Conservation (phyloP, 2,888 invertebrate genomes). For the Balanococcus diminutus region DNA sequence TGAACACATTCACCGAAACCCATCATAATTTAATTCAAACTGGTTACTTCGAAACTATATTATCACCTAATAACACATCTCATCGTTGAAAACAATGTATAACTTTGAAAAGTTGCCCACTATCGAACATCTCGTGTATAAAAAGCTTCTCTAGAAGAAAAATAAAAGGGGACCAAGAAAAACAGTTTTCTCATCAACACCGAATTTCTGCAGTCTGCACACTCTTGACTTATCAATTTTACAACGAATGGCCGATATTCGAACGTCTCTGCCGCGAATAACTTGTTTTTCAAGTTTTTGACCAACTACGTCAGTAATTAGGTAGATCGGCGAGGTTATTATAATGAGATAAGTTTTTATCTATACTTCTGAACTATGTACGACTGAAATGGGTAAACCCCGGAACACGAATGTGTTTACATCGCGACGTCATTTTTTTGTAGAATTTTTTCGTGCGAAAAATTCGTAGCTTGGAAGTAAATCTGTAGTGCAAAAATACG, state of each 20-base stretch:
- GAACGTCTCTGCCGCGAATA: background rate
- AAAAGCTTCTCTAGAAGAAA: background rate
- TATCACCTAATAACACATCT: background rate
- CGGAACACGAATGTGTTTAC: background rate
- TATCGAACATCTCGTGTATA: background rate
- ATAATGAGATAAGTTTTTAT: background rate
- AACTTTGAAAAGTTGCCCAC: background rate
- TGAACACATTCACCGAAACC: background rate
- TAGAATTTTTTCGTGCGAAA: background rate
- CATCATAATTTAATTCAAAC: background rate
- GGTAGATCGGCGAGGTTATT: background rate
- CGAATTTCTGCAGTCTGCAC: no score
- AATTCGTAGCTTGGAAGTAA: no score
- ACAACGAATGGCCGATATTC: background rate
- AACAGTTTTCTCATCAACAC: background rate
- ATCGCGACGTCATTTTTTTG: background rate
- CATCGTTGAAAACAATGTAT: background rate
- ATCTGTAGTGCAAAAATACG: background rate
- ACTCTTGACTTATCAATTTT: background rate
- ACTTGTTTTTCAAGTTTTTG: constrained; percentile 27
- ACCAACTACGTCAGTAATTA: background rate
- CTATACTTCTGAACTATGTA: no score
- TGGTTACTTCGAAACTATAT: background rate
- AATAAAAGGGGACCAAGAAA: background rate
- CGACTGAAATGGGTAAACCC: background rate